Base-by-base conservation (phyloP, 2,888 invertebrate species). In the Lasioglossum villosulum region DNA sequence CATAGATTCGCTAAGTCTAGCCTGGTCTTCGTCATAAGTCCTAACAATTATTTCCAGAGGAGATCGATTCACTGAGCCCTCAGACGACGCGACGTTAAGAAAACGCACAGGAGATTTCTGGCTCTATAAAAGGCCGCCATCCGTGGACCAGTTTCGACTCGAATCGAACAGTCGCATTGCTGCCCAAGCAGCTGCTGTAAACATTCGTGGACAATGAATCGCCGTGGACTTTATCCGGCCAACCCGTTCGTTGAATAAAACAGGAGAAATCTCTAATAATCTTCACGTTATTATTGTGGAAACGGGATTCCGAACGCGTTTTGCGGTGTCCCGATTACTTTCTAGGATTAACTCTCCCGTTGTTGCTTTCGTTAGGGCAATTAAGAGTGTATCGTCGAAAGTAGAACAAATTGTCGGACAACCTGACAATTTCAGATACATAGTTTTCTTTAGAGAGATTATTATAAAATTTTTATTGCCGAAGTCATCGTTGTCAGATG, bases 61-160 rank as follows among this genome's bases (percentile, higher is more conserved):
- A 68, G 10, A 68, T 12, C n/a, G 68, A 68, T 12, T 39, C 37
- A 37, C 1, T 1, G 37, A 34, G 37, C 52, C 10, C 23, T 1
- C 12, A 23, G 19, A 4, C 10, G 12, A 37, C 37, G 37, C 10
- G 12, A 37, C 37, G 37, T 39, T 68, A n/a, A n/a, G 37, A 39
- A 23, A 68, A 68, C 42, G 27, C 19, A 27, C 5, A 56, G 42
- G 16, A 39, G 39, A 23, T 48, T 59, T 48, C 70, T 37, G 39
- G 16, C 12, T 2, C 45, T 34, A 42, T 74, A 78, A 63, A 84
- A 52, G 83, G 78, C 39, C 34, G 27, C 6, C 63, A 8, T 45
- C 30, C 1, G 19, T 14, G 12, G 63, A 84, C 84, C 52, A 75
- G 84, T 83, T 82, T 39, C 74, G 19, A 66, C 16, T 56, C 68